phyloP scores from a whole-genome alignment of 2,797 vertebrate species.

The Scarus forsteni region DNA sequence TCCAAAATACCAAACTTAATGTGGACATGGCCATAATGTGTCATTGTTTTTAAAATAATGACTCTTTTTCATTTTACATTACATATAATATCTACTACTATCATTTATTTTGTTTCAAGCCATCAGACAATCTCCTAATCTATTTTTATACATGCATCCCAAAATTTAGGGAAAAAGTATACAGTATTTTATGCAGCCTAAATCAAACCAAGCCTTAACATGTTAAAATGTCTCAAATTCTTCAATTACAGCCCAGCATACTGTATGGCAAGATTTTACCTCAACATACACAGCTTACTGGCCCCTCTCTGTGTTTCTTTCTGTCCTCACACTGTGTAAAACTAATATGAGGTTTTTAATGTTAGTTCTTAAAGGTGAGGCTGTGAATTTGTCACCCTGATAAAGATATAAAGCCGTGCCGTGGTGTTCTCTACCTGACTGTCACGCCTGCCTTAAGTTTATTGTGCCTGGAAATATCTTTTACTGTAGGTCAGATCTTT shows the following conservation, averaged over 20 bases:
- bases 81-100: too few species aligned
- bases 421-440: constrained; percentile 48
- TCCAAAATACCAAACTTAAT: too few species aligned
- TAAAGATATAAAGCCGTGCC: constrained; percentile 66
- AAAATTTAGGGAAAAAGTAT: too few species aligned
- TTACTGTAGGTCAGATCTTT: constrained; percentile 60
- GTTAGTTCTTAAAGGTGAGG: constrained; percentile 65
- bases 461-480: constrained; percentile 72
- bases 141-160: too few species aligned
- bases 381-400: constrained; percentile 62
- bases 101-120: too few species aligned
- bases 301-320: not conserved
- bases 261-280: not conserved
- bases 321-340: constrained; percentile 35
- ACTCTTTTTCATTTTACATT: too few species aligned
- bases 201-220: too few species aligned
- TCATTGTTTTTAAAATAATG: too few species aligned
- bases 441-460: constrained; percentile 69
- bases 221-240: constrained; percentile 7
- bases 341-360: constrained; percentile 41
- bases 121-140: too few species aligned
- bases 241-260: constrained; percentile 28
- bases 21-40: too few species aligned
- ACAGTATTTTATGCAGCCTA: not conserved
- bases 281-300: not conserved